Evolutionary conservation across 2,888 invertebrate species (phyloP).

Genomic region (Cremastobaeus sp.): DNA sequence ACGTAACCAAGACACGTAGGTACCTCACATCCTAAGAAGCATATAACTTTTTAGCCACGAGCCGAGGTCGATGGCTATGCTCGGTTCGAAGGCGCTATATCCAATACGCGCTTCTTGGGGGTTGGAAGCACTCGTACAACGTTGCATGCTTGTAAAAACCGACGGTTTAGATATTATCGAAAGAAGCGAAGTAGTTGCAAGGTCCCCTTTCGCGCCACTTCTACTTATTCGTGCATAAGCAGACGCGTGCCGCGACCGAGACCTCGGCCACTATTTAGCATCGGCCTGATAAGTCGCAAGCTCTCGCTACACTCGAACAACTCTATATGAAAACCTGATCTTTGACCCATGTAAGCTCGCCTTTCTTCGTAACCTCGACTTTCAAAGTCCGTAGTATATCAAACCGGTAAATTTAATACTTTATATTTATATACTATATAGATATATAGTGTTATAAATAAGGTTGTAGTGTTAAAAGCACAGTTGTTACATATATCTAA

Average conservation of each 20-base stretch:
- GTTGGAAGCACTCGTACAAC: slow-evolving; percentile 54
- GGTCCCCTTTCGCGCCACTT: slow-evolving; percentile 65
- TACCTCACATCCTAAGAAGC: slow-evolving; percentile 22
- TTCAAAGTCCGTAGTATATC: slow-evolving; percentile 9
- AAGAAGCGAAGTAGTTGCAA: slow-evolving; percentile 68
- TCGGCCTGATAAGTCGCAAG: slow-evolving; percentile 43
- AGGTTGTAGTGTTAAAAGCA: no score
- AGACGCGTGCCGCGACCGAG: slow-evolving; percentile 61
- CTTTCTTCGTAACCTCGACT: slow-evolving; percentile 41
- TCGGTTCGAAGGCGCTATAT: slow-evolving; percentile 32
- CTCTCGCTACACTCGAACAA: slow-evolving; percentile 12
- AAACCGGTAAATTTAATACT: no score
- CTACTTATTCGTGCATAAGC: slow-evolving; percentile 23
- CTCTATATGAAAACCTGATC: slow-evolving; percentile 36
- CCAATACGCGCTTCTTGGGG: slow-evolving; percentile 50
- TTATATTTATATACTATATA: no score
- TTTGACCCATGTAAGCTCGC: slow-evolving; percentile 16
- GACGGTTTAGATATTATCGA: slow-evolving; percentile 68
- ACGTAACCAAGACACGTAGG: slow-evolving; percentile 30
- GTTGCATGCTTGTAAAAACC: slow-evolving; percentile 72
- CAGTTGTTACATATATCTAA: no score
- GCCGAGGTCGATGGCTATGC: slow-evolving; percentile 63
- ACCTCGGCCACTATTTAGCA: slow-evolving; percentile 55
- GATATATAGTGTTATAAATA: no score
- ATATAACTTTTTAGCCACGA: slow-evolving; percentile 33